These are phyloP conservation scores for Sinocyclocheilus maitianheensis DNA, from an alignment of 2,113 vertebrate genomes.

Conservation along the genomic window DNA sequence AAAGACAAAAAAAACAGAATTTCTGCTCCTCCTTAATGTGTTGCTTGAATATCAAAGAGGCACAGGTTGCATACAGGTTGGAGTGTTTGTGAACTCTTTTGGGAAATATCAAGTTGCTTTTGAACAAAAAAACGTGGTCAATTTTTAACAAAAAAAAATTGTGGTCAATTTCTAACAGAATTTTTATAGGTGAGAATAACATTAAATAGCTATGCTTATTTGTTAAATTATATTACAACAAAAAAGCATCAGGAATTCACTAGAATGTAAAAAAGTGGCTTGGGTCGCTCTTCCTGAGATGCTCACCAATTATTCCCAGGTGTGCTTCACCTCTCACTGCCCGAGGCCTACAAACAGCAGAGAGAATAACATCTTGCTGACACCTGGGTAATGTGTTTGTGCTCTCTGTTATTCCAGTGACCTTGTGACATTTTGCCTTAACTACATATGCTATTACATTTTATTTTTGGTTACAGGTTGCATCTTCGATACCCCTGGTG, in stretches of 20 bases:
- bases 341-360: constrained; percentile 45
- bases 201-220: not conserved
- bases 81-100: constrained; percentile 84
- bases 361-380: constrained; percentile 55
- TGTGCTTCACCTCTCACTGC: constrained; percentile 6
- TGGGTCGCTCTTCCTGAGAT: constrained; percentile 54
- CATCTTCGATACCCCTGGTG: not conserved
- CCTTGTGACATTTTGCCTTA: constrained; percentile 51
- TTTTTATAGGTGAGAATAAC: not conserved
- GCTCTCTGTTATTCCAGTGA: constrained; percentile 60
- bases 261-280: constrained; percentile 32
- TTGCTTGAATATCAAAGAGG: constrained; percentile 97
- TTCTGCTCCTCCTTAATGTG: constrained; percentile 91
- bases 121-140: constrained; percentile 71
- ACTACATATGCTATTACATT: constrained; percentile 52
- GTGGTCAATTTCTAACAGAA: not conserved
- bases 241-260: not conserved
- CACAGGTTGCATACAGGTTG: constrained; percentile 10
- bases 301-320: constrained; percentile 52
- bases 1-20: constrained; percentile 76
- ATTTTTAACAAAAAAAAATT: too few relatives aligned
- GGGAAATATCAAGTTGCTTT: constrained; percentile 95
- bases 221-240: too few relatives aligned
- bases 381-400: constrained; percentile 53
- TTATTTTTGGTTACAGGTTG: constrained; percentile 46